Percentiles rank a stretch among this genome's conserved stretches.
phyloP scores from a whole-genome alignment of 1,140 invertebrate species.

The Hyles euphorbiae region DNA sequence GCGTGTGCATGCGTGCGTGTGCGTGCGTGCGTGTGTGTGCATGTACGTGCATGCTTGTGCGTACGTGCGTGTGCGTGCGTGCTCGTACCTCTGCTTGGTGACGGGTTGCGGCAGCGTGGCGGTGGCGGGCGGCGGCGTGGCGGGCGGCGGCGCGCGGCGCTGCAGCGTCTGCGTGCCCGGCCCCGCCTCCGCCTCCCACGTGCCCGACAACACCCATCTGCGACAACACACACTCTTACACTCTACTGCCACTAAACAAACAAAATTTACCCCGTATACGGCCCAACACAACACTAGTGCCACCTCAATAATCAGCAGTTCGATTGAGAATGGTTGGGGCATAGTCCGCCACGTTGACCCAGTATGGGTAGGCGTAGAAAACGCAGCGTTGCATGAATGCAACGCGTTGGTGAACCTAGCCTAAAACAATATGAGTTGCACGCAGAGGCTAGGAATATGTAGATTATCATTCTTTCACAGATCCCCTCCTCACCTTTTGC shows the following conservation, averaged over 20 bases:
- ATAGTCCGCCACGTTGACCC: too few relatives aligned
- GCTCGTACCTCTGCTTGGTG: conserved; percentile 34
- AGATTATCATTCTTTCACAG: too few relatives aligned
- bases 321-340: too few relatives aligned
- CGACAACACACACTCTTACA: background rate
- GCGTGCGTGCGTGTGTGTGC: conserved; percentile 4
- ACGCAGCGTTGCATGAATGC: too few relatives aligned
- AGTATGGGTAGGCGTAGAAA: too few relatives aligned
- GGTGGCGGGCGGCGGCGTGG: conserved; percentile 46
- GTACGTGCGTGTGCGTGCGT: conserved; percentile 2
- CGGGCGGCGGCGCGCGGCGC: conserved; percentile 49
- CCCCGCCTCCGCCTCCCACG: conserved; percentile 26
- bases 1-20: conserved; percentile 3
- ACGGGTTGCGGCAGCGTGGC: conserved; percentile 61
- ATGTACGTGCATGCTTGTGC: conserved; percentile 14
- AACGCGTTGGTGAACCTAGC: too few relatives aligned
- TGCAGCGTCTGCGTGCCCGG: conserved; percentile 57
- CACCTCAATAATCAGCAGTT: too few relatives aligned
- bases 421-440: too few relatives aligned
- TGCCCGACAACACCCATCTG: conserved; percentile 34
- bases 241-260: background rate
- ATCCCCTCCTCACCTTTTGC: too few relatives aligned
- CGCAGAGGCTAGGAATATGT: too few relatives aligned
- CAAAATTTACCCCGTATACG: background rate
- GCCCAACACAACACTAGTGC: too few relatives aligned